Conservation (phyloP, 2,888 invertebrate species). For the Lithophane semibrunnea region DNA sequence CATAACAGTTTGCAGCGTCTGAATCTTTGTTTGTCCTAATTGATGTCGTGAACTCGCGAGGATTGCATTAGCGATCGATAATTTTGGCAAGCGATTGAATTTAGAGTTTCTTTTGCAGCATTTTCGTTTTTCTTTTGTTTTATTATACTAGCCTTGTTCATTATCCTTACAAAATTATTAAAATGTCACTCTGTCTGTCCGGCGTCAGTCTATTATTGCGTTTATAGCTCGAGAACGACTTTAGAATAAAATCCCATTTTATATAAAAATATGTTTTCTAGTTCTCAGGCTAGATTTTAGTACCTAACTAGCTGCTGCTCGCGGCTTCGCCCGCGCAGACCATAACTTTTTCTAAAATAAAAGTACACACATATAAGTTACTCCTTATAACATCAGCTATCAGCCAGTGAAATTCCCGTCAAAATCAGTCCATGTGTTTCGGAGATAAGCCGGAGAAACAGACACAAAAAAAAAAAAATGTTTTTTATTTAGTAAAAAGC, state of each 20-base stretch:
- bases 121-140: background rate
- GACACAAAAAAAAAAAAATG: no score
- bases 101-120: background rate
- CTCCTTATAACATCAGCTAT: no score
- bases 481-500: no score
- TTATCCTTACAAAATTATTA: no score
- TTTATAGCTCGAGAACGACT: background rate
- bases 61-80: conserved; percentile 19
- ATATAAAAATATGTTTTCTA: background rate
- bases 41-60: conserved; percentile 40
- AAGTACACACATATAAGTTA: no score
- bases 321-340: no score
- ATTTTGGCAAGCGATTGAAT: background rate
- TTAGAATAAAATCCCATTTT: no score
- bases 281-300: background rate
- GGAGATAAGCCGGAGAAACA: no score
- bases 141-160: background rate
- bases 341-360: no score
- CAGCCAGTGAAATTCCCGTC: no score
- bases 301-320: no score
- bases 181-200: background rate
- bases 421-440: no score
- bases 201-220: background rate
- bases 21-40: conserved; percentile 24
- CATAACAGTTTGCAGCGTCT: conserved; percentile 1